Base-by-base conservation (phyloP, 2,797 vertebrate genomes). In the Sylvilagus floridanus region DNA sequence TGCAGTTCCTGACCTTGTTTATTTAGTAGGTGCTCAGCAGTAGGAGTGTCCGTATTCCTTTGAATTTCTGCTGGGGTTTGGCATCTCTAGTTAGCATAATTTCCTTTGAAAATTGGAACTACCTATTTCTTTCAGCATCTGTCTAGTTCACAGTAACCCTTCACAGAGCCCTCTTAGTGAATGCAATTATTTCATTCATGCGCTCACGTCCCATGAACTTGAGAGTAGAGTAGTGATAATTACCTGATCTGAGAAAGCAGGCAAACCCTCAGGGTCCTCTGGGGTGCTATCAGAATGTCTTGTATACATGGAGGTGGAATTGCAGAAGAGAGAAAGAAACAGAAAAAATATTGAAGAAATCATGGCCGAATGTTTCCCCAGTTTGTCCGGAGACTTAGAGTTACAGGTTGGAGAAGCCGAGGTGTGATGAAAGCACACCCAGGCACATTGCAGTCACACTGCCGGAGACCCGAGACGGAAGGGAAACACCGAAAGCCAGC, bases 191-290 rank as follows among this genome's bases (percentile, higher is more conserved):
- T 7, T 52, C 32, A 60, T 92, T 75, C 24, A 19, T 52, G 32
- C 17, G 81, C 37, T 88, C 16, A 78, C 26, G 35, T 54, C 95
- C 75, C 69, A 5, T 91, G 57, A 85, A 52, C 83, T 75, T 88
- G 28, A 82, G 84, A 84, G 73, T 26, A 92, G 75, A 77, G 35
- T 21, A 76, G 7, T 87, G 66, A 54, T 71, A 94, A 50, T 89
- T 26, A 79, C 83, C 52, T 79, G 76, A 42, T 88, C 52, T 71
- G 50, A 72, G 78, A 69, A 96, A 69, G 66, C 84, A 65, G 73
- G 60, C 11, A 37, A 75, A 94, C 21, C 42, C 16, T 62, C 65
- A 69, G 50, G 54, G 54, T 57, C 54, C 54, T 57, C 14, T 57
- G 54, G 54, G 54, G 14, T 21, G 16, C 6, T 57, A 19, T 57